phyloP scores from a whole-genome alignment of 2,888 invertebrate genomes.

The Molanna angustata region DNA sequence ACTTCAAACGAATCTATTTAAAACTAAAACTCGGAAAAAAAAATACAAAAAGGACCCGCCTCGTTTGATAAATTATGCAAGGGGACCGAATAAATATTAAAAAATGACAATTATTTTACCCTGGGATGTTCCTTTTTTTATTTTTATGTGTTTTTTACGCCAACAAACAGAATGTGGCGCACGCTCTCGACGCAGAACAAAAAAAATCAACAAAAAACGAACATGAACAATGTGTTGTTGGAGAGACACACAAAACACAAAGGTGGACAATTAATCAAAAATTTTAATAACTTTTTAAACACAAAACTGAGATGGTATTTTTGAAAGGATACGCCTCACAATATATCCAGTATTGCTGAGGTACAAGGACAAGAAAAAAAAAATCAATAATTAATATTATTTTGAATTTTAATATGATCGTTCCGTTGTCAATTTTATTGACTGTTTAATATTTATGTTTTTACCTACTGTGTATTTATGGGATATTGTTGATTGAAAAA shows the following conservation, averaged over 20 bases:
- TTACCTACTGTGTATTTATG: no score
- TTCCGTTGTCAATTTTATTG: not conserved
- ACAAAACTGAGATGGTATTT: no score
- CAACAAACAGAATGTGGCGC: conserved; percentile 15
- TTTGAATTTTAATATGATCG: not conserved
- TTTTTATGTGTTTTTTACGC: conserved; percentile 16
- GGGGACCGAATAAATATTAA: conserved; percentile 25
- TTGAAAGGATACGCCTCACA: no score
- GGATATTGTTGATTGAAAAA: no score
- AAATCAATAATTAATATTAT: not conserved
- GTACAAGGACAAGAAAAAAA: no score
- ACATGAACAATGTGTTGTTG: conserved; percentile 6
- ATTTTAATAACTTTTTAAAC: not conserved
- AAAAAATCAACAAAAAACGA: no score
- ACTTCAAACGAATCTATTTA: conserved; percentile 27
- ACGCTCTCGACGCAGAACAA: conserved; percentile 25
- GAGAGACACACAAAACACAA: not conserved
- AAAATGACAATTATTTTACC: conserved; percentile 26
- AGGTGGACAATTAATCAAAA: conserved; percentile 10
- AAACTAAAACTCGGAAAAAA: conserved; percentile 13
- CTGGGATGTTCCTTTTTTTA: conserved; percentile 7
- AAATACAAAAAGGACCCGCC: conserved; percentile 18
- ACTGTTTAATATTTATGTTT: conserved; percentile 2
- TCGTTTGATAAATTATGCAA: conserved; percentile 29
- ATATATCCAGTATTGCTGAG: no score